Evolutionary conservation across 2,113 vertebrate species (phyloP).

Genomic region (Hyperoodon ampullatus): DNA sequence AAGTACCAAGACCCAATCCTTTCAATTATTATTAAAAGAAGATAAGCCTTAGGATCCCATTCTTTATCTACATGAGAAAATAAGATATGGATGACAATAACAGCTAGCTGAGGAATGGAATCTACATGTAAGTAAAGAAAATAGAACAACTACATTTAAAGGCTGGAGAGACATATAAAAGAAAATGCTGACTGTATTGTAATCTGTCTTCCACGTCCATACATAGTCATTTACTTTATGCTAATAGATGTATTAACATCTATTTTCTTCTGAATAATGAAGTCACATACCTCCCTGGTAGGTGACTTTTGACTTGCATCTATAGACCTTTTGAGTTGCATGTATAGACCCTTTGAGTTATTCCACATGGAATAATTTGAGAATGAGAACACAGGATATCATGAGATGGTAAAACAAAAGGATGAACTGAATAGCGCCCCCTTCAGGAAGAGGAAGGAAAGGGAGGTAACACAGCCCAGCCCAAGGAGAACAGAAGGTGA

Average conservation of each 20-base stretch:
- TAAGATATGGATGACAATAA: background rate
- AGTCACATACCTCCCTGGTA: background rate
- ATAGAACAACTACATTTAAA: background rate
- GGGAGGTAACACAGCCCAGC: rapidly evolving
- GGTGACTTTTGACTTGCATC: background rate
- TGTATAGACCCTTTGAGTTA: background rate
- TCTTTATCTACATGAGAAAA: background rate
- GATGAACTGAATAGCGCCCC: background rate
- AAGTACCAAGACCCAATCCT: background rate
- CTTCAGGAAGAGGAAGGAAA: background rate
- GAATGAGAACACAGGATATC: background rate
- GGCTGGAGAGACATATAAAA: background rate
- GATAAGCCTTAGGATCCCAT: background rate
- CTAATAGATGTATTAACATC: background rate
- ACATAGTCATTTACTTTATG: background rate
- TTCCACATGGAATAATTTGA: background rate
- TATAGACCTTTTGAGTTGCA: background rate
- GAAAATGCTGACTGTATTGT: background rate
- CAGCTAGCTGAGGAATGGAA: background rate
- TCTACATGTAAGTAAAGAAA: background rate
- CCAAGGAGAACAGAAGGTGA: background rate
- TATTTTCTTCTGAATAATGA: background rate
- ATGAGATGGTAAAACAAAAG: background rate
- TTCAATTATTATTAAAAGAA: background rate
- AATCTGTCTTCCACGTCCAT: rapidly evolving